Conservation (phyloP, 2,797 vertebrate species). For the Loris lydekkerianus region DNA sequence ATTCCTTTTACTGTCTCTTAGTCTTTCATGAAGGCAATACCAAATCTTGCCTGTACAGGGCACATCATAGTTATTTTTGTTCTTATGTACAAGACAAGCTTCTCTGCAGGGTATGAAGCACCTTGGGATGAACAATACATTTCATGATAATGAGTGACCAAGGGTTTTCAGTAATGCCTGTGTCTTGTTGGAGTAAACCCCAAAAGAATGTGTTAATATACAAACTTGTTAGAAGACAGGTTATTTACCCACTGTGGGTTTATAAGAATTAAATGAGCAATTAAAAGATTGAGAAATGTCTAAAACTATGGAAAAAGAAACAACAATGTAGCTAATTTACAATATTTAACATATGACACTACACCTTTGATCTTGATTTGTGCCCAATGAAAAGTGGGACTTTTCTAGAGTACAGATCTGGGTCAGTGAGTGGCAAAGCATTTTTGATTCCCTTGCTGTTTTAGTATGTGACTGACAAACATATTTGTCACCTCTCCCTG, state of each 20-base stretch:
- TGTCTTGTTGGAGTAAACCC: slow-evolving; percentile 16
- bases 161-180: not conserved
- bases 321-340: not conserved
- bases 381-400: not conserved
- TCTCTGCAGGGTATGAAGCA: not conserved
- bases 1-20: slow-evolving; percentile 30
- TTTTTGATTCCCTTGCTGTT: not conserved
- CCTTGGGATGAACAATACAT: not conserved
- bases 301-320: slow-evolving; percentile 40
- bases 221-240: not conserved
- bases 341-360: not conserved
- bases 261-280: slow-evolving; percentile 7
- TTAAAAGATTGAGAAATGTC: slow-evolving; percentile 9
- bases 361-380: not conserved
- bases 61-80: not conserved
- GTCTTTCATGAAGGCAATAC: slow-evolving; percentile 23
- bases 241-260: not conserved
- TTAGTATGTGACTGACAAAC: not conserved
- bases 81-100: not conserved
- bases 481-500: not conserved
- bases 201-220: slow-evolving; percentile 32
- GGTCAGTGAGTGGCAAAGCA: not conserved
- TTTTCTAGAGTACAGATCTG: not conserved
- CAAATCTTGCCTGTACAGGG: not conserved
- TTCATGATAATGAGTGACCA: not conserved